phyloP scores from a whole-genome alignment of 2,888 invertebrate genomes.

The Mellilla xanthometata region DNA sequence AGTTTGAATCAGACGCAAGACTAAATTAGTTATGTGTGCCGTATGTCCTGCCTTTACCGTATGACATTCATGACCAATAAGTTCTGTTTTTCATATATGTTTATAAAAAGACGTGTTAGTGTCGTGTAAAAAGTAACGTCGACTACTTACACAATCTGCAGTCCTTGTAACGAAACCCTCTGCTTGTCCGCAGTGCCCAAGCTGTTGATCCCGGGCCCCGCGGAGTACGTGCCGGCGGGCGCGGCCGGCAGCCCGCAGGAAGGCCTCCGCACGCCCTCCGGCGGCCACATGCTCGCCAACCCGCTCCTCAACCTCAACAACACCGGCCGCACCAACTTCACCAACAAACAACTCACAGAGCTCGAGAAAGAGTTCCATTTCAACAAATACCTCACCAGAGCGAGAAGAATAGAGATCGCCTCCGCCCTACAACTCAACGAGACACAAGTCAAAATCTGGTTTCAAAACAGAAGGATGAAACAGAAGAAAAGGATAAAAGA shows the following conservation, averaged over 20 bases:
- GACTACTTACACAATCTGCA: too few relatives aligned
- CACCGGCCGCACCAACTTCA: slow-evolving; percentile 98
- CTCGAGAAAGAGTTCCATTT: slow-evolving; percentile 99
- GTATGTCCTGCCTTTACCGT: too few relatives aligned
- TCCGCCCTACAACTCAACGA: slow-evolving; percentile 97
- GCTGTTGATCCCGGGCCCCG: slow-evolving; percentile 79
- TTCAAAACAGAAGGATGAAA: slow-evolving; percentile 99
- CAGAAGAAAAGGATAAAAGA: slow-evolving; percentile 98
- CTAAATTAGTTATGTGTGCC: too few relatives aligned
- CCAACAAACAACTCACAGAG: slow-evolving; percentile 99
- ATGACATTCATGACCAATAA: too few relatives aligned
- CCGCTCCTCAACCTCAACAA: slow-evolving; percentile 85
- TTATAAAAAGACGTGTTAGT: too few relatives aligned
- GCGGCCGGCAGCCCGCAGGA: slow-evolving; percentile 77
- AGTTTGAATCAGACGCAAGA: too few relatives aligned
- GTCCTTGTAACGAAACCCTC: neutral
- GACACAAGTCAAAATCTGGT: slow-evolving; percentile 99
- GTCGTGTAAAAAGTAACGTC: too few relatives aligned
- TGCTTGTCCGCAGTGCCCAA: slow-evolving; percentile 84
- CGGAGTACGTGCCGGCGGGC: slow-evolving; percentile 74
- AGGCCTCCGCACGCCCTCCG: slow-evolving; percentile 73
- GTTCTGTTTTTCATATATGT: too few relatives aligned
- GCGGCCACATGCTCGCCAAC: slow-evolving; percentile 72
- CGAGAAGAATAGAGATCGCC: slow-evolving; percentile 98
- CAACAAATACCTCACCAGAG: slow-evolving; percentile 98